Conservation (phyloP, 64 coral and sea anemone species). For the Acropora tenuis region DNA sequence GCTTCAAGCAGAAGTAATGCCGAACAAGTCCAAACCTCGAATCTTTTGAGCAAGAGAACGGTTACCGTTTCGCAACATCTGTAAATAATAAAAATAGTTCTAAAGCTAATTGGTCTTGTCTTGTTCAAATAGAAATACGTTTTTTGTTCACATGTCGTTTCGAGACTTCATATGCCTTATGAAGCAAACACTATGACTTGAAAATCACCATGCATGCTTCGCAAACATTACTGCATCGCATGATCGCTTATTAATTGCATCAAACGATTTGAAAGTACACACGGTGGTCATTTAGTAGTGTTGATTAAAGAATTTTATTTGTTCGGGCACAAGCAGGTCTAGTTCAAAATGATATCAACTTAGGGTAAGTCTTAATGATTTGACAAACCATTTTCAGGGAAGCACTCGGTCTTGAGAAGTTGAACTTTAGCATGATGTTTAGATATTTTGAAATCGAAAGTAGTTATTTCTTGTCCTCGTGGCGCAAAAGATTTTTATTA, state of each 20-base stretch:
- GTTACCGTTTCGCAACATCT: neutral
- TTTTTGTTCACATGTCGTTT: neutral
- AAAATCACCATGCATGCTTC: neutral
- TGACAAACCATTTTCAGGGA: too few relatives aligned
- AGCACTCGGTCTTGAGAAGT: too few relatives aligned
- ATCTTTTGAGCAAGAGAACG: neutral
- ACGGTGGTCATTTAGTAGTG: neutral
- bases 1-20: neutral
- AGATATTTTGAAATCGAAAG: too few relatives aligned
- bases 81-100: neutral
- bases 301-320: too few relatives aligned
- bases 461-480: too few relatives aligned
- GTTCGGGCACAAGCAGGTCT: too few relatives aligned
- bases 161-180: neutral
- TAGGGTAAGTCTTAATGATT: too few relatives aligned
- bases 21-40: neutral
- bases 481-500: too few relatives aligned
- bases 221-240: neutral
- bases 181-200: neutral
- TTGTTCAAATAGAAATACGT: neutral
- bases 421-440: too few relatives aligned
- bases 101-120: neutral
- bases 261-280: neutral
- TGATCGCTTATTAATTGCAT: neutral
- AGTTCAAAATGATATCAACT: too few relatives aligned